Conservation (phyloP, 2,797 vertebrate genomes). For the Macrochelys suwanniensis region DNA sequence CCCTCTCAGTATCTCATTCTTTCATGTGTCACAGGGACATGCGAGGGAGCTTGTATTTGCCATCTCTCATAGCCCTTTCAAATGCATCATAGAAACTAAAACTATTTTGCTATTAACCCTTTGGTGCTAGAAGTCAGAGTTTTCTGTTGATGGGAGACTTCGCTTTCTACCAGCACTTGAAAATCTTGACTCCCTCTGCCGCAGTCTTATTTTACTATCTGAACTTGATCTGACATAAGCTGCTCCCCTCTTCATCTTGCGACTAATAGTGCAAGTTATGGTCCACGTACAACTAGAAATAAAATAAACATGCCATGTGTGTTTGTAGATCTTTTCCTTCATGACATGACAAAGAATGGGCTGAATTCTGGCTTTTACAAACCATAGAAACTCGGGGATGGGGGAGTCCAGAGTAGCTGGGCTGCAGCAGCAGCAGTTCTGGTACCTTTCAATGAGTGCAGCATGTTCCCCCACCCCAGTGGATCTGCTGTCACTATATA, state of each 20-base stretch:
- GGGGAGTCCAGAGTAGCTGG: neutral
- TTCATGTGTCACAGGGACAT: neutral
- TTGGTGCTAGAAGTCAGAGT: neutral
- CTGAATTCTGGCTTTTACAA: neutral
- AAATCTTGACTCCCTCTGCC: neutral
- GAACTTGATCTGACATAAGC: neutral
- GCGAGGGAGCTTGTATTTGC: conserved; percentile 7
- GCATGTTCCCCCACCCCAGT: neutral
- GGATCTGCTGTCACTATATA: neutral
- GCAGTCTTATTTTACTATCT: neutral
- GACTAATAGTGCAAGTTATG: neutral
- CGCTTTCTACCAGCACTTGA: neutral
- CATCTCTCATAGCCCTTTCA: conserved; percentile 18
- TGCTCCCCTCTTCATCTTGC: neutral
- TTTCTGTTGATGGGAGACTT: neutral
- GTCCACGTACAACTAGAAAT: neutral
- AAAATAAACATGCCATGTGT: rapidly evolving
- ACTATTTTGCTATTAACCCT: neutral
- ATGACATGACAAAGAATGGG: neutral
- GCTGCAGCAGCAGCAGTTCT: neutral
- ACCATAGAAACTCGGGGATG: neutral
- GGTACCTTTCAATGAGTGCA: neutral
- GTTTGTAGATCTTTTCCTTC: neutral
- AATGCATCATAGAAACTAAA: neutral
- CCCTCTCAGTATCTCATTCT: neutral